Percentiles rank a stretch among this genome's conserved stretches.
Conservation (phyloP, 2,113 vertebrate species). For the Myanophis thanlyinensis region DNA sequence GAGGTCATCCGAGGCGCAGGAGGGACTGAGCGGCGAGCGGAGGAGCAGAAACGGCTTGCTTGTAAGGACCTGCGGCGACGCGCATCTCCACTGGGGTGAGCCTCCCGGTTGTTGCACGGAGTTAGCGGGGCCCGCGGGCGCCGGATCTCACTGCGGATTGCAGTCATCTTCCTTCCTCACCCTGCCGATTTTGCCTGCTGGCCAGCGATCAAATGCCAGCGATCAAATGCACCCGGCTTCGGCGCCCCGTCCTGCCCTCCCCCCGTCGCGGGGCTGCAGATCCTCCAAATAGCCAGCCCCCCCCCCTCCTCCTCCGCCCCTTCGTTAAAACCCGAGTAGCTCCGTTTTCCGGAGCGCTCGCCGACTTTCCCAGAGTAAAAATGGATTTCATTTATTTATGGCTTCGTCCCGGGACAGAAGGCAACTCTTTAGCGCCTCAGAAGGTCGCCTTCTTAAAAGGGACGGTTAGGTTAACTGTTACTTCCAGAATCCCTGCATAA, state of each 20-base stretch:
- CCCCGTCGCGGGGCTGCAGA: neutral
- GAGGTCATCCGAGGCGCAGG: neutral
- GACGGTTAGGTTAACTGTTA: neutral
- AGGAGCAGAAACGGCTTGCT: neutral
- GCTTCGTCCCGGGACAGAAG: neutral
- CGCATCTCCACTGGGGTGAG: constrained; percentile 45
- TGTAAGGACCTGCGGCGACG: neutral
- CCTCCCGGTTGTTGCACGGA: neutral
- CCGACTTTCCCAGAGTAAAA: neutral
- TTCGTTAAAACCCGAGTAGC: neutral
- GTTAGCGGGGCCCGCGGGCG: constrained; percentile 1
- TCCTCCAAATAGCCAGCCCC: neutral
- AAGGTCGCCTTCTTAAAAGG: neutral
- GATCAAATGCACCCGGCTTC: neutral
- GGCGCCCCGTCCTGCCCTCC: neutral
- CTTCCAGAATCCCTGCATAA: neutral
- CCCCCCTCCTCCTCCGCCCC: neutral
- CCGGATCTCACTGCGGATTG: neutral
- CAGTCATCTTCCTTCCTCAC: neutral
- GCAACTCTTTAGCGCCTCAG: neutral
- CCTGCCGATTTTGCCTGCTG: neutral
- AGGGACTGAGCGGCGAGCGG: constrained; percentile 5
- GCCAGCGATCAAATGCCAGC: neutral
- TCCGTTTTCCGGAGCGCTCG: neutral
- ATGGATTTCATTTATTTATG: too few species aligned